Evolutionary conservation across 2,113 vertebrate genomes (phyloP).

Genomic region (Vidua chalybeata): DNA sequence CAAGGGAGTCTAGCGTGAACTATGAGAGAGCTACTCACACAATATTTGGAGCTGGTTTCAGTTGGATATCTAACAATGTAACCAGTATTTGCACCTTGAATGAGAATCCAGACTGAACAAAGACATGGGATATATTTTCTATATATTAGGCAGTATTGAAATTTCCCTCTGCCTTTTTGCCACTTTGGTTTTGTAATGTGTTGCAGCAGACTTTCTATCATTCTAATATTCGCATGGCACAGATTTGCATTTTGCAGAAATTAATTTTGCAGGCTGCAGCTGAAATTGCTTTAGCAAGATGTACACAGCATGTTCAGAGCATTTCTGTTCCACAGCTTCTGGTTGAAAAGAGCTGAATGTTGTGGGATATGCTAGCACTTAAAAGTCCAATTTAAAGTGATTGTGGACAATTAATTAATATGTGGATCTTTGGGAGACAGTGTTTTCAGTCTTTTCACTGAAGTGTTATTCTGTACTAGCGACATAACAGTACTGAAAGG

Average conservation of each 20-base stretch:
- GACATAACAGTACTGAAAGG: not conserved
- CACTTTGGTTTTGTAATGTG: not conserved
- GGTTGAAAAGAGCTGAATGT: not conserved
- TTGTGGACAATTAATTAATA: not conserved
- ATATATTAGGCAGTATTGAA: not conserved
- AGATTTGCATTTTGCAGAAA: not conserved
- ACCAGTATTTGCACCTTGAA: slow-evolving; percentile 62
- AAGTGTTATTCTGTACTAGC: not conserved
- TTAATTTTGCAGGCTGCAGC: not conserved
- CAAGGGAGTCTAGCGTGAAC: slow-evolving; percentile 56
- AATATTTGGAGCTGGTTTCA: slow-evolving; percentile 40
- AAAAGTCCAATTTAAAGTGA: not conserved
- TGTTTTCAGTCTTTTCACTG: not conserved
- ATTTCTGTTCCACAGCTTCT: not conserved
- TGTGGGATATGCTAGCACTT: not conserved
- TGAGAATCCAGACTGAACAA: slow-evolving; percentile 62
- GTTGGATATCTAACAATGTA: slow-evolving; percentile 64
- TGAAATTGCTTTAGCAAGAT: not conserved
- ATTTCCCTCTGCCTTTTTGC: not conserved
- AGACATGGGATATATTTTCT: slow-evolving; percentile 40
- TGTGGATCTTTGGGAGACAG: not conserved
- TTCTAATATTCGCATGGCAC: not conserved
- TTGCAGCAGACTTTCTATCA: not conserved
- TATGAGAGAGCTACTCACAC: slow-evolving; percentile 47
- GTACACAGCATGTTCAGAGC: not conserved